phyloP scores from a whole-genome alignment of 1,140 invertebrate species.

The Nasonia longicornis region DNA sequence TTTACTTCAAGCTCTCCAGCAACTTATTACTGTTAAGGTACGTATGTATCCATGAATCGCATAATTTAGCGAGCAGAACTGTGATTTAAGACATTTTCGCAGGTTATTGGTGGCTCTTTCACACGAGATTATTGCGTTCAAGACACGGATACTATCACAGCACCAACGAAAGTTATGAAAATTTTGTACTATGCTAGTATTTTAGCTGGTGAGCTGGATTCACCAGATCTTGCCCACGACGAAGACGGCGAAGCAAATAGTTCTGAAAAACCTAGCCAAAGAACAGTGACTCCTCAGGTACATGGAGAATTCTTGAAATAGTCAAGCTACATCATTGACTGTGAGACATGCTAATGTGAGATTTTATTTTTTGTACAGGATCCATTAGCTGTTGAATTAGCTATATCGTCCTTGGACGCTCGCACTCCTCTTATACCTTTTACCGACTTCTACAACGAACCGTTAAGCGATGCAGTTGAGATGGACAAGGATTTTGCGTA shows the following conservation, averaged over 20 bases:
- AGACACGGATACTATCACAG: constrained; percentile 84
- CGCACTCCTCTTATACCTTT: constrained; percentile 86
- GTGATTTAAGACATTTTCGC: constrained; percentile 31
- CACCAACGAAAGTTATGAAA: constrained; percentile 87
- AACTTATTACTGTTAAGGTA: constrained; percentile 82
- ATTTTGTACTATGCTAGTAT: constrained; percentile 93
- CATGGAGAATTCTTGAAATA: background rate
- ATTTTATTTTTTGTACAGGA: constrained; percentile 54
- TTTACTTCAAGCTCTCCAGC: constrained; percentile 86
- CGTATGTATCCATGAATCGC: background rate
- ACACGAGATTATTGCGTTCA: constrained; percentile 82
- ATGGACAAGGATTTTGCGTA: constrained; percentile 94
- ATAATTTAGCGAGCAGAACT: constrained; percentile 3
- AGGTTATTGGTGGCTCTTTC: constrained; percentile 83
- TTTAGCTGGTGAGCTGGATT: constrained; percentile 83
- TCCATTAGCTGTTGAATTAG: constrained; percentile 71
- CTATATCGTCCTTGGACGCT: constrained; percentile 83
- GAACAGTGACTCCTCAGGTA: constrained; percentile 52
- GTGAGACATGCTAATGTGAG: background rate
- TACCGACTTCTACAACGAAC: constrained; percentile 94
- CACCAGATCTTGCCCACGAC: constrained; percentile 70
- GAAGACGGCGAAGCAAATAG: constrained; percentile 69
- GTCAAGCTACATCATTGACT: background rate
- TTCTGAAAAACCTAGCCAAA: constrained; percentile 57
- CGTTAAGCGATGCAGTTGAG: constrained; percentile 90